A percentile compares a stretch with the other conserved stretches of the same genome.
Evolutionary conservation across 1,140 invertebrate genomes (phyloP).

Genomic region (Cydia strobilella): DNA sequence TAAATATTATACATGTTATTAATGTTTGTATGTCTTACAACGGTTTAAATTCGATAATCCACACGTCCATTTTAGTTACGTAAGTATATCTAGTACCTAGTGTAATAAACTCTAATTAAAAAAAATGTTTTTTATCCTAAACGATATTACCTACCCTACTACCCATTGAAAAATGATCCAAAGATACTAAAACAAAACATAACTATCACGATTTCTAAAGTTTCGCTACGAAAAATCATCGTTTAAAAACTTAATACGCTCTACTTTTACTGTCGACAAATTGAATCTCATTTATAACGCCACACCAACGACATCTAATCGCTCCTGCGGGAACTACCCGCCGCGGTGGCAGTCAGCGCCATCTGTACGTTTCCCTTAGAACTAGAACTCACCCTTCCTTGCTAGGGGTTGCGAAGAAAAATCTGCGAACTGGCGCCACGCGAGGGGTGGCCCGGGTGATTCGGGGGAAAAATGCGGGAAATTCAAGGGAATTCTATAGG

Average conservation of each 20-base stretch:
- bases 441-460: conserved; percentile 36
- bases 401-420: conserved; percentile 71
- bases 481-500: conserved; percentile 14
- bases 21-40: no score
- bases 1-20: no score
- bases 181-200: background rate
- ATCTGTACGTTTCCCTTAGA: conserved; percentile 48
- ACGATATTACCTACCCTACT: no score
- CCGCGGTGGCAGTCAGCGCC: conserved; percentile 43
- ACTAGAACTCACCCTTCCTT: conserved; percentile 61
- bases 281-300: conserved; percentile 15
- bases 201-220: background rate
- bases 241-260: background rate
- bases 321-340: background rate
- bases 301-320: conserved; percentile 17
- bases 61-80: no score
- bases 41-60: no score
- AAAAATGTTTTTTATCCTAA: no score
- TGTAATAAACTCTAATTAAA: no score
- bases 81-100: no score
- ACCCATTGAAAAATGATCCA: background rate
- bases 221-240: background rate
- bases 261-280: conserved; percentile 1
- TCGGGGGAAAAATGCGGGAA: conserved; percentile 38
- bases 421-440: conserved; percentile 71